These are phyloP conservation scores for Rhingia campestris DNA, from an alignment of 2,888 invertebrate genomes.

Conservation along the genomic window DNA sequence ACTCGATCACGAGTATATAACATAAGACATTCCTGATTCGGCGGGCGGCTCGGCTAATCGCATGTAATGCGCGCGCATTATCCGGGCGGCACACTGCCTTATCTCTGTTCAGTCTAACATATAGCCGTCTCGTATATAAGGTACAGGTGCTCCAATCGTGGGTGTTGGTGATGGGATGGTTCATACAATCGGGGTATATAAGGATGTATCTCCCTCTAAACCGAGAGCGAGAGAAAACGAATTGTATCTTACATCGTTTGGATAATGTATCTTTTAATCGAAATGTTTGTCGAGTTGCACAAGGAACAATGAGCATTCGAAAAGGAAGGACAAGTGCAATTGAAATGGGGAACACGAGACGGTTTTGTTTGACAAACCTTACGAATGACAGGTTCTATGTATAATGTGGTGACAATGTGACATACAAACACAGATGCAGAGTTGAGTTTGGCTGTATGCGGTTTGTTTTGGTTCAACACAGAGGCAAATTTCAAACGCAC, in stretches of 20 bases:
- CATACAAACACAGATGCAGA: conserved; percentile 54
- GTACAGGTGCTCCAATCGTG: conserved; percentile 72
- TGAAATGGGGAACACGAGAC: conserved; percentile 24
- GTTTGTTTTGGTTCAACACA: conserved; percentile 80
- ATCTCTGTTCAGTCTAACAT: conserved; percentile 75
- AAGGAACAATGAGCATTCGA: not conserved
- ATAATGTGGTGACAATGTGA: conserved; percentile 40
- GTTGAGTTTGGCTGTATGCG: conserved; percentile 72
- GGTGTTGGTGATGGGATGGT: conserved; percentile 69
- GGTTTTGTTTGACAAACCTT: conserved; percentile 58
- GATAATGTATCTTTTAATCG: conserved; percentile 69
- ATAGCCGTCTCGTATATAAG: conserved; percentile 45
- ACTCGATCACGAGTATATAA: conserved; percentile 47
- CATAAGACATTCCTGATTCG: conserved; percentile 65
- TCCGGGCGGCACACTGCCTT: conserved; percentile 79
- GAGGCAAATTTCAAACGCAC: conserved; percentile 49
- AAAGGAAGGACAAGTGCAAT: conserved; percentile 31
- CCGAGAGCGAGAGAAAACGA: conserved; percentile 13
- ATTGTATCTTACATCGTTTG: conserved; percentile 30
- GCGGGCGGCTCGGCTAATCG: conserved; percentile 80
- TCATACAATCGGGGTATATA: conserved; percentile 50
- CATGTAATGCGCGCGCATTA: conserved; percentile 83
- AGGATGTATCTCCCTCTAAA: conserved; percentile 63
- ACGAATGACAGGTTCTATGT: conserved; percentile 12
- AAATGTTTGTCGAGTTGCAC: conserved; percentile 33